Percentiles rank a stretch among this genome's conserved stretches.
phyloP scores from a whole-genome alignment of 2,888 invertebrate species.

The Andrena marginata region DNA sequence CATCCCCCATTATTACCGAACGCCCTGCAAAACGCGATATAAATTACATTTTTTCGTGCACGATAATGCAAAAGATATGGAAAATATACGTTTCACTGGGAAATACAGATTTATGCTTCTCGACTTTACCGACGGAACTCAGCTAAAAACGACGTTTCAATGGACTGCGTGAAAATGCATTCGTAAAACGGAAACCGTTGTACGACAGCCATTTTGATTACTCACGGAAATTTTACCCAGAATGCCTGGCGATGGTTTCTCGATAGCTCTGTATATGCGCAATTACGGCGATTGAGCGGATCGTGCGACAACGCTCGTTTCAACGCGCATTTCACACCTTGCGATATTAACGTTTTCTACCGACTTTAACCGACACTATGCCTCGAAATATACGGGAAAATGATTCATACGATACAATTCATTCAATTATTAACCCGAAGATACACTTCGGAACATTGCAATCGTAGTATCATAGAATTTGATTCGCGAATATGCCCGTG shows the following conservation, averaged over 20 bases:
- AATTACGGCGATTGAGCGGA: constrained; percentile 42
- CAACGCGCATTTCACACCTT: background rate
- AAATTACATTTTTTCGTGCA: constrained; percentile 20
- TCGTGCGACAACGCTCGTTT: constrained; percentile 5
- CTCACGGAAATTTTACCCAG: constrained; percentile 77
- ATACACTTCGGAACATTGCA: background rate
- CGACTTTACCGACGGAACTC: background rate
- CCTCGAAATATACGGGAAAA: background rate
- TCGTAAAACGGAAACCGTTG: constrained; percentile 66
- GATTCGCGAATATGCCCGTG: background rate
- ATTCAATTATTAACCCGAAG: background rate
- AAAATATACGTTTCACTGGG: background rate
- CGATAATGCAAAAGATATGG: constrained; percentile 1
- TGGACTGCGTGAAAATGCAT: constrained; percentile 26
- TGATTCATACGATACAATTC: background rate
- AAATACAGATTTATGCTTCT: background rate
- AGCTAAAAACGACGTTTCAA: background rate
- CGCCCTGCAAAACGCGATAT: constrained; percentile 33
- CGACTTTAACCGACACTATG: background rate
- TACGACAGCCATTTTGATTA: constrained; percentile 77
- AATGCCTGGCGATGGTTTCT: constrained; percentile 71
- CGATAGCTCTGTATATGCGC: constrained; percentile 64
- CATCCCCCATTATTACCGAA: constrained; percentile 23
- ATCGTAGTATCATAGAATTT: background rate
- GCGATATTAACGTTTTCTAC: background rate